phyloP scores from a whole-genome alignment of 2,888 invertebrate species.

The Herminia tarsipennalis region DNA sequence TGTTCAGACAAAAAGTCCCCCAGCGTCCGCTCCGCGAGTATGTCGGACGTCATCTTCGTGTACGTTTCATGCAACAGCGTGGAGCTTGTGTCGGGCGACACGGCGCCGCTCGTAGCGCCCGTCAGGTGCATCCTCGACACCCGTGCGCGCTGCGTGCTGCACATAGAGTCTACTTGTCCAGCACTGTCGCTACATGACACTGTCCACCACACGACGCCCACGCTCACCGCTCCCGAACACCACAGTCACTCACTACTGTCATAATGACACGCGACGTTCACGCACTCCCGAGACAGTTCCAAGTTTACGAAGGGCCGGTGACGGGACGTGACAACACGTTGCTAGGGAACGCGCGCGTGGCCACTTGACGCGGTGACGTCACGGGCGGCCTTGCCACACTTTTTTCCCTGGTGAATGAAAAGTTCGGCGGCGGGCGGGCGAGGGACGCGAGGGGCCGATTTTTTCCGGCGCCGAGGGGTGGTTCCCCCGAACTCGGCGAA shows the following conservation, averaged over 20 bases:
- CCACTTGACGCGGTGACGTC: slow-evolving; percentile 84
- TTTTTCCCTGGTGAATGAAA: slow-evolving; percentile 87
- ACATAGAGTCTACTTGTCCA: slow-evolving; percentile 71
- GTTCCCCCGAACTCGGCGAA: slow-evolving; percentile 77
- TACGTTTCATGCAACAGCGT: slow-evolving; percentile 92
- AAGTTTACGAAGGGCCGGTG: slow-evolving; percentile 39
- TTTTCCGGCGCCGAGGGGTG: slow-evolving; percentile 81
- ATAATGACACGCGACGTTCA: slow-evolving; percentile 45
- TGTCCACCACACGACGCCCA: slow-evolving; percentile 55
- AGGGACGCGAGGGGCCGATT: slow-evolving; percentile 80
- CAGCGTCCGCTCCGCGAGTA: slow-evolving; percentile 93
- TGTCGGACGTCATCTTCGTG: slow-evolving; percentile 96
- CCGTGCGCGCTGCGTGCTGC: slow-evolving; percentile 82
- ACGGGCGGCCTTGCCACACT: slow-evolving; percentile 86
- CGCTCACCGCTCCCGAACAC: slow-evolving; percentile 55
- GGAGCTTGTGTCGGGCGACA: slow-evolving; percentile 90
- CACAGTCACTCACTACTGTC: slow-evolving; percentile 56
- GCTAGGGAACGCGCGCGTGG: slow-evolving; percentile 83
- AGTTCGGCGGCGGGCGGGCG: slow-evolving; percentile 85
- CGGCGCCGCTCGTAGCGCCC: slow-evolving; percentile 83
- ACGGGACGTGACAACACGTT: slow-evolving; percentile 68
- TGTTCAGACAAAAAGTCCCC: slow-evolving; percentile 95
- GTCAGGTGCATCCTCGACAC: slow-evolving; percentile 84
- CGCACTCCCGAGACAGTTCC: slow-evolving; percentile 31
- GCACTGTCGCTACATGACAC: slow-evolving; percentile 69